A percentile compares a stretch with the other conserved stretches of the same genome.
Evolutionary conservation across 2,888 invertebrate species (phyloP).

Genomic region (Coenonympha arcania): DNA sequence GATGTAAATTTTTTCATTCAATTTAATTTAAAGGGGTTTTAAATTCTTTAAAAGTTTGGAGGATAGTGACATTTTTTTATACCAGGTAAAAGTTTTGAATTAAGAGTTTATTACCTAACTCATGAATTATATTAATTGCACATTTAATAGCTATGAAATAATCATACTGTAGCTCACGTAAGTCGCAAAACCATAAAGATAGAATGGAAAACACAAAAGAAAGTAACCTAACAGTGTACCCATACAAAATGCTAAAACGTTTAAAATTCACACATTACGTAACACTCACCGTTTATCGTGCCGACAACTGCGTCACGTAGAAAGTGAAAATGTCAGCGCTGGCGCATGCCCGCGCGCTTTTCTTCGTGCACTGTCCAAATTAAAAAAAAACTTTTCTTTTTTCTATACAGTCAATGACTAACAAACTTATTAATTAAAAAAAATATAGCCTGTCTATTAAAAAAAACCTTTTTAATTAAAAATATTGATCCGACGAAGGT

Average conservation of each 20-base stretch:
- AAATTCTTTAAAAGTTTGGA: too few species aligned
- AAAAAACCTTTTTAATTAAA: background rate
- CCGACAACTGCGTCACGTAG: slow-evolving; percentile 55
- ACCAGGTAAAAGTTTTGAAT: too few species aligned
- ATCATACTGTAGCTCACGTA: background rate
- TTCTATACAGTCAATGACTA: background rate
- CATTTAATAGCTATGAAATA: background rate
- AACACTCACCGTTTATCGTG: slow-evolving; percentile 57
- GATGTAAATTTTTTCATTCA: too few species aligned
- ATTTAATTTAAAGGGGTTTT: too few species aligned
- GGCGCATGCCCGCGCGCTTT: slow-evolving; percentile 59
- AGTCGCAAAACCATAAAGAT: background rate
- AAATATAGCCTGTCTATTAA: background rate
- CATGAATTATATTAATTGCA: too few species aligned
- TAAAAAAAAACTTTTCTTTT: slow-evolving; percentile 14
- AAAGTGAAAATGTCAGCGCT: slow-evolving; percentile 62
- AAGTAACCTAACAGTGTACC: background rate
- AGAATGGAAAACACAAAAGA: background rate
- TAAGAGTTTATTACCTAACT: too few species aligned
- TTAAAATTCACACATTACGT: slow-evolving; percentile 34
- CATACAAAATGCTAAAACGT: background rate
- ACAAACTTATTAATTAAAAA: background rate
- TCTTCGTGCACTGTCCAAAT: slow-evolving; percentile 37
- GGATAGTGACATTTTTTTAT: too few species aligned
- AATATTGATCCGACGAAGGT: background rate